phyloP scores from a whole-genome alignment of 2,113 vertebrate species.

The Lamprotornis superbus region DNA sequence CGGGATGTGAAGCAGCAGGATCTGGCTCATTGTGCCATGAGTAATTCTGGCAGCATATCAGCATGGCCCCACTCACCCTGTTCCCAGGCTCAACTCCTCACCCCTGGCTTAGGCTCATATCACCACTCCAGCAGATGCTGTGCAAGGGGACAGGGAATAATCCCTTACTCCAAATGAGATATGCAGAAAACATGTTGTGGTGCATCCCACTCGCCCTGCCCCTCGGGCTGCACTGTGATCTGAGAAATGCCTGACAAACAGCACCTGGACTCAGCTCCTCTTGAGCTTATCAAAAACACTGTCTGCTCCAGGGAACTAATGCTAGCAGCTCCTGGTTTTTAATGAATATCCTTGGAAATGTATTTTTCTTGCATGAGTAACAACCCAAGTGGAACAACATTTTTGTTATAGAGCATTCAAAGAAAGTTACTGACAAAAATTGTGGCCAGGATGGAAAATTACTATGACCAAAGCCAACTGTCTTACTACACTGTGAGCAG shows the following conservation, averaged over 20 bases:
- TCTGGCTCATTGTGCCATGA: background rate
- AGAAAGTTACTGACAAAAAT: background rate
- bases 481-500: background rate
- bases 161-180: background rate
- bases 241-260: background rate
- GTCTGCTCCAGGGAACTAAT: background rate
- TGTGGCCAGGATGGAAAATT: background rate
- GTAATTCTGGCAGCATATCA: background rate
- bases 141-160: background rate
- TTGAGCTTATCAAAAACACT: background rate
- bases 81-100: background rate
- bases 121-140: background rate
- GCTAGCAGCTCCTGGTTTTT: background rate
- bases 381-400: background rate
- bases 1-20: background rate
- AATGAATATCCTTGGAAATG: background rate
- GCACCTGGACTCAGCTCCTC: background rate
- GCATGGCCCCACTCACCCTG: background rate
- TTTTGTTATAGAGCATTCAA: background rate
- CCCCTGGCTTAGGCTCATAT: background rate
- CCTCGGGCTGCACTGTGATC: rapidly evolving
- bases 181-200: background rate
- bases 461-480: background rate
- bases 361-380: background rate
- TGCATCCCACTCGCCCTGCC: background rate